Percentiles rank a stretch among this genome's conserved stretches.
Evolutionary conservation across 2,888 invertebrate species (phyloP).

Genomic region (Arctia plantaginis): DNA sequence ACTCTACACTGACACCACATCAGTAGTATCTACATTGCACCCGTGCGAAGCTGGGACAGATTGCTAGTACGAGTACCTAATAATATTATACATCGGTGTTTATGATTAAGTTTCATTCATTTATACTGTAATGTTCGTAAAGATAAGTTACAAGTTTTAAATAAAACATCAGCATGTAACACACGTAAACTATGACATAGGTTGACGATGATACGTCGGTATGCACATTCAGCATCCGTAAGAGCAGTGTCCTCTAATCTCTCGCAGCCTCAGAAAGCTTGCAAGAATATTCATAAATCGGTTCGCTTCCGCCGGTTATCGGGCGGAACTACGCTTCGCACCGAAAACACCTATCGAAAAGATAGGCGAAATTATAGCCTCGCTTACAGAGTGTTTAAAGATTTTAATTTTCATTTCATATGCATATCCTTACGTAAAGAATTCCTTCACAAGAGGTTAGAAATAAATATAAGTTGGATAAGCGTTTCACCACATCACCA

Average conservation of each 20-base stretch:
- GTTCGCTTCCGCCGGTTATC: constrained; percentile 69
- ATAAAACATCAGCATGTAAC: constrained; percentile 3
- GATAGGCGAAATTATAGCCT: constrained; percentile 46
- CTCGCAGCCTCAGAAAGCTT: constrained; percentile 55
- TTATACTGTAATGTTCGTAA: background rate
- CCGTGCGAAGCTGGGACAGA: no score
- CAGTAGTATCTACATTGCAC: no score
- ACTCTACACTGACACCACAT: no score
- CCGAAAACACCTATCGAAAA: constrained; percentile 42
- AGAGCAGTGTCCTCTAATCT: constrained; percentile 65
- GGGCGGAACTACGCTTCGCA: constrained; percentile 55
- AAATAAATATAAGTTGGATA: background rate
- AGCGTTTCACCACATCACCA: no score
- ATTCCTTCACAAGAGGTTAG: background rate
- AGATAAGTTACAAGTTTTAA: background rate
- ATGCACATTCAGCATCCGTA: constrained; percentile 49
- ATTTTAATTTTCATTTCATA: constrained; percentile 6
- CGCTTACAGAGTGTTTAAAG: constrained; percentile 14
- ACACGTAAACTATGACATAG: background rate
- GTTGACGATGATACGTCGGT: constrained; percentile 15
- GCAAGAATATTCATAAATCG: constrained; percentile 71
- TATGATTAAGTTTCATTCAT: background rate
- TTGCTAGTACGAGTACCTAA: background rate
- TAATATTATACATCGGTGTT: background rate
- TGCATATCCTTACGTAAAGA: background rate